These are phyloP conservation scores for Neogale vison DNA, from an alignment of 2,113 vertebrate genomes.

Conservation along the genomic window DNA sequence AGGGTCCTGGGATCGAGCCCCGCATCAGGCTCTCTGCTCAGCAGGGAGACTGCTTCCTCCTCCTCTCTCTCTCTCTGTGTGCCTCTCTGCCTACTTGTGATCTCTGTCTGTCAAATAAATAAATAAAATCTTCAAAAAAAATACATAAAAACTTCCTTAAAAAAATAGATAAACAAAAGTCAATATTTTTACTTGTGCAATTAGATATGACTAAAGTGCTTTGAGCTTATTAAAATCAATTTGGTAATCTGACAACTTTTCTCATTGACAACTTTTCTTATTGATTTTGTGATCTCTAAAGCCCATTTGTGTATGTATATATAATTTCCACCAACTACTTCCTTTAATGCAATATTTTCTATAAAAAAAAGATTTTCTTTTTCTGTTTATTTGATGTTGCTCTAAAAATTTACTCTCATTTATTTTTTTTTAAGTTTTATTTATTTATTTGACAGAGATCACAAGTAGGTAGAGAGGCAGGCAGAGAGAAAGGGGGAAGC, in stretches of 20 bases:
- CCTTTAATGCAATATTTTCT: neutral
- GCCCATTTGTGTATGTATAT: neutral
- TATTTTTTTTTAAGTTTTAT: neutral
- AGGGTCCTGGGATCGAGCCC: too few species aligned
- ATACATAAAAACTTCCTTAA: too few species aligned
- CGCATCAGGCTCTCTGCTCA: too few species aligned
- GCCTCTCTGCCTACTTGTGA: too few species aligned
- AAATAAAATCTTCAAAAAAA: neutral
- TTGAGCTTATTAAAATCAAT: neutral
- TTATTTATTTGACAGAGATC: too few species aligned
- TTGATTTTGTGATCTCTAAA: constrained; percentile 31
- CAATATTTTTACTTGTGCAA: neutral
- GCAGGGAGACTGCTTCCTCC: too few species aligned
- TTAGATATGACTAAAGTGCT: neutral
- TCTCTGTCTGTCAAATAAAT: neutral
- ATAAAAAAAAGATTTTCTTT: neutral
- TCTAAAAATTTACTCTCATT: constrained; percentile 15
- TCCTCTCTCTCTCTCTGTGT: too few species aligned
- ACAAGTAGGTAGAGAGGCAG: too few species aligned
- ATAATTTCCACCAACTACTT: neutral
- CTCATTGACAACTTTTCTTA: neutral
- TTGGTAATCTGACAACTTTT: neutral
- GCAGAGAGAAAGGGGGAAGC: too few species aligned
- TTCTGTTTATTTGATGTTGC: neutral
- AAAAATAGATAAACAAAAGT: neutral